Percentiles rank a stretch among this genome's conserved stretches.
Conservation (phyloP, 2,113 vertebrate genomes). For the Ornithorhynchus anatinus region DNA sequence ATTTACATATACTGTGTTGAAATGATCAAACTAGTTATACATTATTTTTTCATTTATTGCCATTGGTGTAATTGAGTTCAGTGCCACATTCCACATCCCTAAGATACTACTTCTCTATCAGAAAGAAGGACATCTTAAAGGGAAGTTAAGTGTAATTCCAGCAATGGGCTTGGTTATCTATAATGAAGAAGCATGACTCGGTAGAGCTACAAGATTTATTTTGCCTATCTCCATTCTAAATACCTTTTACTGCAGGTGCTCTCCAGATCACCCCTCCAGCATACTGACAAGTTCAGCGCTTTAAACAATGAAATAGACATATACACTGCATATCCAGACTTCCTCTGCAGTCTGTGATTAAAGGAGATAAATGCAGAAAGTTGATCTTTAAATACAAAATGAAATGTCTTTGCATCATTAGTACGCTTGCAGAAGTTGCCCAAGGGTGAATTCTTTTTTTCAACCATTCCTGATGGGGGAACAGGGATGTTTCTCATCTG, state of each 20-base stretch:
- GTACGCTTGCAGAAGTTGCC: neutral
- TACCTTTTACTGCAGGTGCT: neutral
- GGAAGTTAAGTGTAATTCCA: neutral
- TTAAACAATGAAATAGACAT: neutral
- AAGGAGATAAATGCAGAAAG: neutral
- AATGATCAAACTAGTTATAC: neutral
- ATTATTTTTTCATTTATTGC: neutral
- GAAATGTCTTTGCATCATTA: neutral
- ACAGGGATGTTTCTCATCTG: neutral
- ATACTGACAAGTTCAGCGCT: neutral
- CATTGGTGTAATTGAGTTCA: neutral
- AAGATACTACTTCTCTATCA: neutral
- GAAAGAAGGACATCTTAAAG: neutral
- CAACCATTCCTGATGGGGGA: neutral
- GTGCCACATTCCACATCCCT: neutral
- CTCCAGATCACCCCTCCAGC: neutral
- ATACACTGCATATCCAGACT: neutral
- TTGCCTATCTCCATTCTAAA: neutral
- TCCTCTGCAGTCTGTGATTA: neutral
- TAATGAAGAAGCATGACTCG: slow-evolving; percentile 1
- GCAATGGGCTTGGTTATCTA: neutral
- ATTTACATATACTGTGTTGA: neutral
- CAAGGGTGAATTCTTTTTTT: neutral
- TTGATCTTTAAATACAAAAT: neutral
- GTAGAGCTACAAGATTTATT: neutral